These are phyloP conservation scores for Cephalopachus bancanus DNA, from an alignment of 2,797 vertebrate genomes.

Conservation along the genomic window DNA sequence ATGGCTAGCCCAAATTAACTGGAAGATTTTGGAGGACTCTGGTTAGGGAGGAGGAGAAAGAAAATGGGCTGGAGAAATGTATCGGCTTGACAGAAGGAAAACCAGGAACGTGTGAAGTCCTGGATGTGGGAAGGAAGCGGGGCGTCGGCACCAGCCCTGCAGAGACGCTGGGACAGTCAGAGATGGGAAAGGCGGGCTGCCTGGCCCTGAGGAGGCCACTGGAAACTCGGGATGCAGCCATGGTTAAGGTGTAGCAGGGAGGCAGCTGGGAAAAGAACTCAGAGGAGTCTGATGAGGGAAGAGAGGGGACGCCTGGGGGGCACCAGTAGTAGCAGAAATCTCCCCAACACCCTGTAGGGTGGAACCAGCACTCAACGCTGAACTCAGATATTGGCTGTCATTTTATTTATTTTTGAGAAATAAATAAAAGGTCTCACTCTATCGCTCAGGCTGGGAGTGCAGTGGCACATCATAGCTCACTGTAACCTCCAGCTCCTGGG, in stretches of 20 bases:
- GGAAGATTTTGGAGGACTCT: background rate
- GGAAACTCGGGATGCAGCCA: background rate
- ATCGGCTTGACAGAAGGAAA: background rate
- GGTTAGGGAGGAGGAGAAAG: background rate
- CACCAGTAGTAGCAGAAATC: background rate
- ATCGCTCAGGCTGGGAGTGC: background rate
- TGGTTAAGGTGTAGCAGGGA: background rate
- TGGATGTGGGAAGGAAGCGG: background rate
- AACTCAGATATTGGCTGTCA: background rate
- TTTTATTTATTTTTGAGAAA: background rate
- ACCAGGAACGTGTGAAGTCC: background rate
- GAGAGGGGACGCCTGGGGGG: background rate
- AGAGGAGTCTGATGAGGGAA: background rate
- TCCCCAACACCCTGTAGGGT: accelerated
- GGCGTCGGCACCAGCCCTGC: background rate
- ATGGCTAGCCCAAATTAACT: too few species aligned
- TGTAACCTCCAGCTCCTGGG: background rate
- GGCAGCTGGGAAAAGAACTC: too few species aligned
- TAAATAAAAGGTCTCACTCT: too few species aligned
- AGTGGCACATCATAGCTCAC: background rate
- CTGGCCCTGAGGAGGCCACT: background rate
- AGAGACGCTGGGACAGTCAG: background rate
- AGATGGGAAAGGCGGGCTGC: background rate
- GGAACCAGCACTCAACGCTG: too few species aligned
- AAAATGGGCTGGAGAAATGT: background rate